These are phyloP conservation scores for Cynodonichthys magdalenae DNA, from an alignment of 2,797 vertebrate genomes.

Conservation along the genomic window DNA sequence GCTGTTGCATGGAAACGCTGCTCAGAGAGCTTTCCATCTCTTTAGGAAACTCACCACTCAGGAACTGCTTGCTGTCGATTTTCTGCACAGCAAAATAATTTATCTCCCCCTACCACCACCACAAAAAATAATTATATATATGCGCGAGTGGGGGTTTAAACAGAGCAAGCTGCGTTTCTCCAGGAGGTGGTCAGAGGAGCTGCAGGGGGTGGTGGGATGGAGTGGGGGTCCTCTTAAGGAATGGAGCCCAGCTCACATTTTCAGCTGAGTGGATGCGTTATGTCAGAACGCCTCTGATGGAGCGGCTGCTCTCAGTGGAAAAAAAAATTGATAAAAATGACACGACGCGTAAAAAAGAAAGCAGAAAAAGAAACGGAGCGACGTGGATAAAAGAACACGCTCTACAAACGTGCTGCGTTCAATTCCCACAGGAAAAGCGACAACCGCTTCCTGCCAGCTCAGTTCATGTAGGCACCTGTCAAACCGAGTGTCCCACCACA, in stretches of 20 bases:
- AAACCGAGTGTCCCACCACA: too few species aligned
- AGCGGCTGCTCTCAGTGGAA: slow-evolving; percentile 7
- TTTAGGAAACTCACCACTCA: background rate
- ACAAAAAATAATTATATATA: background rate
- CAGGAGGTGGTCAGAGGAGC: background rate
- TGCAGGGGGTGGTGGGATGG: too few species aligned
- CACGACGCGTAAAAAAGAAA: background rate
- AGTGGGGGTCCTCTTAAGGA: background rate
- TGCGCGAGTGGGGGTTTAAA: background rate
- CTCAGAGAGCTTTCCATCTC: slow-evolving; percentile 16
- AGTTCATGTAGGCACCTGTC: background rate
- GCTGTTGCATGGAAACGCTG: slow-evolving; percentile 57
- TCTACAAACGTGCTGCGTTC: slow-evolving; percentile 41
- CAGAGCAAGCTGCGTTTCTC: background rate
- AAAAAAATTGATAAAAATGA: background rate
- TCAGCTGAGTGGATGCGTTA: background rate
- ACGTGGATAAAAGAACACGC: too few species aligned
- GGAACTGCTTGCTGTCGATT: background rate
- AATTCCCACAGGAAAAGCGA: slow-evolving; percentile 13
- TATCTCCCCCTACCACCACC: background rate
- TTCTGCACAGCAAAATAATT: background rate
- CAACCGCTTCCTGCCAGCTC: background rate
- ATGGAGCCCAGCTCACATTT: background rate
- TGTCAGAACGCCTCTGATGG: slow-evolving; percentile 2
- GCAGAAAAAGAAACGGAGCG: too few species aligned